phyloP scores from a whole-genome alignment of 23 tunicate species.

The Diplosoma virens region DNA sequence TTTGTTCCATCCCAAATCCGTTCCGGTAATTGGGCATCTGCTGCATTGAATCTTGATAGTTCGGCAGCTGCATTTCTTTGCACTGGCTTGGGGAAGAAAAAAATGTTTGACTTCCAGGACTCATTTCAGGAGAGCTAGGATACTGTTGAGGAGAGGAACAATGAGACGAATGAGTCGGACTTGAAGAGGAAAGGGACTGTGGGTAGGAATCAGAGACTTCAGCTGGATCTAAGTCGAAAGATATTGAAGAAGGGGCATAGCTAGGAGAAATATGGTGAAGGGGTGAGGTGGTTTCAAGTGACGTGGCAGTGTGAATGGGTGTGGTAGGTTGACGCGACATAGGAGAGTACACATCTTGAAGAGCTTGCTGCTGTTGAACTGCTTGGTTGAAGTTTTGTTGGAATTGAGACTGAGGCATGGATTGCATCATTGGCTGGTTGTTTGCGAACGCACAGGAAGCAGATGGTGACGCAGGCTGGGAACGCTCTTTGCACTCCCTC shows the following conservation, averaged over 20 bases:
- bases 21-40: no score
- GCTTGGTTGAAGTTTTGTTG: neutral
- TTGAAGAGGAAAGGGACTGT: neutral
- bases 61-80: no score
- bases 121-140: constrained; percentile 6
- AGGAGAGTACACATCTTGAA: neutral
- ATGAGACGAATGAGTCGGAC: neutral
- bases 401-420: neutral
- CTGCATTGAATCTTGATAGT: no score
- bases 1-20: no score
- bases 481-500: neutral
- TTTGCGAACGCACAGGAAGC: neutral
- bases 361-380: neutral
- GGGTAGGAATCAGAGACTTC: neutral
- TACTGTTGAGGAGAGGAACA: constrained; percentile 1
- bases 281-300: neutral
- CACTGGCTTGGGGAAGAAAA: no score
- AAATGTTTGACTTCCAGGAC: neutral
- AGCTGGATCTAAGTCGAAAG: neutral
- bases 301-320: neutral
- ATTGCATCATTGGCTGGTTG: neutral
- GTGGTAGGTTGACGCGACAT: neutral
- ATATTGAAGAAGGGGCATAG: neutral
- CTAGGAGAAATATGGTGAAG: neutral
- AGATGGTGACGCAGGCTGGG: neutral